These are phyloP conservation scores for Drosophila gaucha DNA, from an alignment of 2,888 invertebrate species.

Conservation along the genomic window DNA sequence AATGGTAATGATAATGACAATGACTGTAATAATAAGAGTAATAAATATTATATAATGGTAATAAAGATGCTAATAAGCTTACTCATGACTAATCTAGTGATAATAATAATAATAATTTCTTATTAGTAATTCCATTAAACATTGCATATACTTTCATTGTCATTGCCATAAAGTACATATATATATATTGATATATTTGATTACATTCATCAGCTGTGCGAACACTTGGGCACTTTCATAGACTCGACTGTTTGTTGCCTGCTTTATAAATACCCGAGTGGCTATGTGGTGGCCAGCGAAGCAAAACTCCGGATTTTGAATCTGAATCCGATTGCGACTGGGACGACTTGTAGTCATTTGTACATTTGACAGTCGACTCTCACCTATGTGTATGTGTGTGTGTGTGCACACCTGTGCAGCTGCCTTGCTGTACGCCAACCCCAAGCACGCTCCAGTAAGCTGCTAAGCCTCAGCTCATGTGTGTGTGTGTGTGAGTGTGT, in stretches of 20 bases:
- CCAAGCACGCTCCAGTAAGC: constrained; percentile 53
- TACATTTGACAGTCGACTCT: constrained; percentile 34
- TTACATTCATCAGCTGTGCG: constrained; percentile 10
- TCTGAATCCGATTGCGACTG: constrained; percentile 20
- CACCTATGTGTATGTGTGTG: constrained; percentile 3
- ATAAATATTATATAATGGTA: too few relatives aligned
- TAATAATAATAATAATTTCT: neutral
- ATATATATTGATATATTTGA: too few relatives aligned
- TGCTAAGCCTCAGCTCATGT: constrained; percentile 14
- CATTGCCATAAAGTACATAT: too few relatives aligned
- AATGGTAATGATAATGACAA: neutral
- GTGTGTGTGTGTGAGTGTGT: constrained; percentile 21
- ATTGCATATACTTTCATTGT: too few relatives aligned
- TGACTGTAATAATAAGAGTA: too few relatives aligned
- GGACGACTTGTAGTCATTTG: constrained; percentile 32
- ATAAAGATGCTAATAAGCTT: neutral
- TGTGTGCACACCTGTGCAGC: constrained; percentile 32
- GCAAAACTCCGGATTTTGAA: constrained; percentile 27
- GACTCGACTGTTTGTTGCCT: constrained; percentile 2
- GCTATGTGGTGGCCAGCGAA: constrained; percentile 29
- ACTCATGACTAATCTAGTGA: neutral
- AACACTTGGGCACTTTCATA: constrained; percentile 2
- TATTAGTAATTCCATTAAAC: too few relatives aligned
- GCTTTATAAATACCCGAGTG: constrained; percentile 11
- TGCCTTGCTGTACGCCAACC: too few relatives aligned